Evolutionary conservation across 2,113 vertebrate genomes (phyloP).

Genomic region (Melanerpes aurifrons): DNA sequence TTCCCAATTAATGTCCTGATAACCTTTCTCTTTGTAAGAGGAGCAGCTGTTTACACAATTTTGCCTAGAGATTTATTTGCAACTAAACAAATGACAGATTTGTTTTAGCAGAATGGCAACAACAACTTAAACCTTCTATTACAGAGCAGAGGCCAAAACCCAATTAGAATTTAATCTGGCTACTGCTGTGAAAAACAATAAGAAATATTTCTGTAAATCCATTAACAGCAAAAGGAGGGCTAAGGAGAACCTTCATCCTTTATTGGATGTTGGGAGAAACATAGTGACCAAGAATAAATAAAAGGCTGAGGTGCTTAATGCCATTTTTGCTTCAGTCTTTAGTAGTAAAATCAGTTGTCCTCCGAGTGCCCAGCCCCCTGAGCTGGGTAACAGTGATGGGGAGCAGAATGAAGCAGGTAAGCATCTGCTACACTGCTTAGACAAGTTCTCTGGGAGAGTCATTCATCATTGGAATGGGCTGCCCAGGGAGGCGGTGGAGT

Average conservation of each 20-base stretch:
- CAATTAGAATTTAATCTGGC: background rate
- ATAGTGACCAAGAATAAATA: background rate
- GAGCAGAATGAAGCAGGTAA: too few species aligned
- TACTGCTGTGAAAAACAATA: background rate
- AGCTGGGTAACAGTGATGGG: too few species aligned
- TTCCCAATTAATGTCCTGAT: background rate
- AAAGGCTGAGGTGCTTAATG: background rate
- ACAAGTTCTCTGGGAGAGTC: too few species aligned
- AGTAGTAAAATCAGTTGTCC: too few species aligned
- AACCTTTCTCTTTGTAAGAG: background rate
- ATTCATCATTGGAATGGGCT: too few species aligned
- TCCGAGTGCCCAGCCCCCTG: too few species aligned
- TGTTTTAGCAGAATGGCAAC: background rate
- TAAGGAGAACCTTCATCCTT: background rate
- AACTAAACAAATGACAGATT: conserved; percentile 39
- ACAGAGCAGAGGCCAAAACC: background rate
- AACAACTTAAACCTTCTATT: background rate
- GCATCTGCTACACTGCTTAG: too few species aligned
- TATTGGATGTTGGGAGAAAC: background rate
- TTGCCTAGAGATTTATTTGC: conserved; percentile 26
- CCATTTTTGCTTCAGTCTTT: too few species aligned
- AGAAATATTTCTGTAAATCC: background rate
- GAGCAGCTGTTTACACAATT: conserved; percentile 13
- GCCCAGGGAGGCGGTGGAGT: too few species aligned
- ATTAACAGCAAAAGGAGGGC: background rate